These are phyloP conservation scores for Stenodera caucasica DNA, from an alignment of 2,888 invertebrate species.

Conservation along the genomic window DNA sequence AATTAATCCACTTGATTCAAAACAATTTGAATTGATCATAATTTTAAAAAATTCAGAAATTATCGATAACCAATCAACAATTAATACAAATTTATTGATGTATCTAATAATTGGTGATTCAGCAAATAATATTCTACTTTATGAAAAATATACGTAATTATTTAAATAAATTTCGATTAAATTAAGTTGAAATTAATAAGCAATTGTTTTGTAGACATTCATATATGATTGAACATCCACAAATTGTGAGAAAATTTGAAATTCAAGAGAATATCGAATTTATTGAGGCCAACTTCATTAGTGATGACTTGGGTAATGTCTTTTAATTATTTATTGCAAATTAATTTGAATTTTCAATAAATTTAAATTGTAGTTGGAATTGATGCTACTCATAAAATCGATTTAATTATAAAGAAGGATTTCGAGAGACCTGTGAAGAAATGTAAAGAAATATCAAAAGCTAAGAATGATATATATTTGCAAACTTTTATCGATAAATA, in stretches of 20 bases:
- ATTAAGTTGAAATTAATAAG: conserved; percentile 6
- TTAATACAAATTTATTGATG: conserved; percentile 60
- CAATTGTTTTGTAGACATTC: conserved; percentile 43
- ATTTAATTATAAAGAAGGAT: conserved; percentile 16
- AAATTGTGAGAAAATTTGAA: conserved; percentile 54
- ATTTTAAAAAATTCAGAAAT: conserved; percentile 56
- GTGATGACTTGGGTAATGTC: conserved; percentile 61
- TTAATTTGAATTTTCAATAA: conserved; percentile 14
- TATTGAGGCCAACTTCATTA: conserved; percentile 62
- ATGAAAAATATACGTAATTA: conserved; percentile 61
- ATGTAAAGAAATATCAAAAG: conserved; percentile 5
- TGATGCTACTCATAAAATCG: conserved; percentile 47
- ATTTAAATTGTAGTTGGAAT: conserved; percentile 59
- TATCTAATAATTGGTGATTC: conserved; percentile 68
- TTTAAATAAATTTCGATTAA: not conserved
- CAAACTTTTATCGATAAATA: conserved; percentile 42
- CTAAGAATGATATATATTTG: conserved; percentile 24
- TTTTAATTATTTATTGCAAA: conserved; percentile 20
- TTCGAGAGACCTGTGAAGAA: conserved; percentile 13
- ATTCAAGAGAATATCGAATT: conserved; percentile 55
- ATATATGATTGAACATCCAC: conserved; percentile 55
- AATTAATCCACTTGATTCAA: conserved; percentile 43
- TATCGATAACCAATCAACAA: conserved; percentile 57
- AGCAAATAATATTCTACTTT: conserved; percentile 63
- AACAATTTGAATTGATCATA: conserved; percentile 30